phyloP scores from a whole-genome alignment of 2,888 invertebrate species.

The Rhagophthalmus giganteus region DNA sequence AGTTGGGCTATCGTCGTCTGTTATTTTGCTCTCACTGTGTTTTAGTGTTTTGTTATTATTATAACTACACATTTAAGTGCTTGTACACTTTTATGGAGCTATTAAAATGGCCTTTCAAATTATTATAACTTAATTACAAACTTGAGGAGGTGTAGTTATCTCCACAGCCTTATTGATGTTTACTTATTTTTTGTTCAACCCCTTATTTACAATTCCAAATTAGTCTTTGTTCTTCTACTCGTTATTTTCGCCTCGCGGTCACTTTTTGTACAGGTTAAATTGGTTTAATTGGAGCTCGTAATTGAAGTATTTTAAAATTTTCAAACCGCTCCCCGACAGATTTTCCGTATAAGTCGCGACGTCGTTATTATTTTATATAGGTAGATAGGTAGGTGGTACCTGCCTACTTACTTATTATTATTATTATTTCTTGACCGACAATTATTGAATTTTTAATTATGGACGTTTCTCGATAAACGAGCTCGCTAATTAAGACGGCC shows the following conservation, averaged over 20 bases:
- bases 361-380: conserved; percentile 10
- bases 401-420: too few species aligned
- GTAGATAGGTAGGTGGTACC: too few species aligned
- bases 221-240: conserved; percentile 29
- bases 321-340: conserved; percentile 4
- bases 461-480: conserved; percentile 2
- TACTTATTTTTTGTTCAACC: conserved; percentile 27
- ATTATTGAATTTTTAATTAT: conserved; percentile 14
- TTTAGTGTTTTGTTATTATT: conserved; percentile 51
- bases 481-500: conserved; percentile 9
- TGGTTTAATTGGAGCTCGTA: conserved; percentile 28
- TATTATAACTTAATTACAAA: conserved; percentile 53
- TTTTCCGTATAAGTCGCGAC: conserved; percentile 10
- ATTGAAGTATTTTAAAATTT: conserved; percentile 17
- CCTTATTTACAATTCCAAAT: conserved; percentile 30
- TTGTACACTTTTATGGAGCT: conserved; percentile 54
- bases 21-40: conserved; percentile 47
- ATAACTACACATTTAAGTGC: conserved; percentile 51
- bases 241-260: conserved; percentile 25
- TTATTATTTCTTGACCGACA: not conserved
- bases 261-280: conserved; percentile 25
- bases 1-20: conserved; percentile 19
- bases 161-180: conserved; percentile 25
- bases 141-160: conserved; percentile 33
- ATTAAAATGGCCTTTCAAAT: conserved; percentile 52